Percentiles rank a stretch among this genome's conserved stretches.
These are phyloP conservation scores for Rhinolophus ferrumequinum DNA, from an alignment of 2,113 vertebrate species.

Conservation along the genomic window DNA sequence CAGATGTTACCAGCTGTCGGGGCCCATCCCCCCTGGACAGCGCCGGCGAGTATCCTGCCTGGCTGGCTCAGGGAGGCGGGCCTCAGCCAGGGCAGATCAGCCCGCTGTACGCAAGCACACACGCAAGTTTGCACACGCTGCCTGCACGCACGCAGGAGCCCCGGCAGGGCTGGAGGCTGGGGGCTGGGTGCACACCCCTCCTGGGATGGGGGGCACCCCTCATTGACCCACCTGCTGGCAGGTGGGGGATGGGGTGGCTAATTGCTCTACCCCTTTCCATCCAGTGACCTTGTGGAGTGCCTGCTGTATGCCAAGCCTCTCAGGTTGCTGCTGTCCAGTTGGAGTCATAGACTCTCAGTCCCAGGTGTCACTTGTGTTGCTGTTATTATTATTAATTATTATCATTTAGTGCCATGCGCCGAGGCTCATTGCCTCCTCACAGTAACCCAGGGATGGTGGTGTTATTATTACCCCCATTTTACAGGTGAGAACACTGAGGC, in stretches of 20 bases:
- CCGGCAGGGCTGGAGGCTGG: neutral
- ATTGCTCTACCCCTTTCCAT: neutral
- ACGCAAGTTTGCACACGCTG: too few relatives aligned
- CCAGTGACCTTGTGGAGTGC: neutral
- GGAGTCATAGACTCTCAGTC: neutral
- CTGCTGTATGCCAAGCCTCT: neutral
- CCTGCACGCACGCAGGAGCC: neutral
- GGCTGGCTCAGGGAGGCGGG: neutral
- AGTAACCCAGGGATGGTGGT: neutral
- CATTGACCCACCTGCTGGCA: fast-evolving
- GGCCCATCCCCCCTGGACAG: neutral
- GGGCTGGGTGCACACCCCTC: neutral
- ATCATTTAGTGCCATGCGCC: neutral
- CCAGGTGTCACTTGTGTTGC: neutral
- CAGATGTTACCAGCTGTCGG: slow-evolving; percentile 79
- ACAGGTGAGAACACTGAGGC: neutral
- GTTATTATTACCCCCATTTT: neutral
- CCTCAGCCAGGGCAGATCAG: neutral
- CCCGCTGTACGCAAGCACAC: fast-evolving
- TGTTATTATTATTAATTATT: neutral
- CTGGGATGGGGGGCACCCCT: neutral
- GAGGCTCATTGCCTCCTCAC: neutral
- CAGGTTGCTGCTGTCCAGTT: neutral
- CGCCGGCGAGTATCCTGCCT: neutral
- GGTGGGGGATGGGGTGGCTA: too few relatives aligned